These are phyloP conservation scores for Manduca sexta DNA, from an alignment of 1,140 invertebrate genomes.

Conservation along the genomic window DNA sequence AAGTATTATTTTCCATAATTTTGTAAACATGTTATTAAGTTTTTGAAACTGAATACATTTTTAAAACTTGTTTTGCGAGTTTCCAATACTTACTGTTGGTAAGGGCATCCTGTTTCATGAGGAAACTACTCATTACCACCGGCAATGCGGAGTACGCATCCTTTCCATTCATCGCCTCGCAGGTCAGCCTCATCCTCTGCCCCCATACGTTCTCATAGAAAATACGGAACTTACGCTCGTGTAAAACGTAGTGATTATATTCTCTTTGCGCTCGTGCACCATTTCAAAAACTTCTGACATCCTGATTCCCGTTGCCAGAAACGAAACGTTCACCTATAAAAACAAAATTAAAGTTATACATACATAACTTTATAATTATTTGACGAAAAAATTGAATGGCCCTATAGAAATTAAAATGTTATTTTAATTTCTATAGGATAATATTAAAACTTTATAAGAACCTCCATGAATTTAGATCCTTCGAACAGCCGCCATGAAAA, in stretches of 20 bases:
- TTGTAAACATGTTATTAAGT: no score
- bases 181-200: conserved; percentile 95
- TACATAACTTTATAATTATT: background rate
- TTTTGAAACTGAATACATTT: background rate
- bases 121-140: conserved; percentile 99
- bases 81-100: conserved; percentile 82
- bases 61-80: background rate
- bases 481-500: conserved; percentile 70
- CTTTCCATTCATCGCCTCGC: conserved; percentile 99
- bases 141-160: conserved; percentile 95
- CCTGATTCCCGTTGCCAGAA: conserved; percentile 97
- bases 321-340: conserved; percentile 97
- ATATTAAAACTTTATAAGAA: conserved; percentile 43
- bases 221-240: conserved; percentile 91
- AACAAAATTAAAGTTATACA: conserved; percentile 54
- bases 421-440: conserved; percentile 23
- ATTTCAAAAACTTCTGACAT: conserved; percentile 99
- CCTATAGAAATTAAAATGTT: conserved; percentile 7
- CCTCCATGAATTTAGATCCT: conserved; percentile 68
- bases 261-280: conserved; percentile 98
- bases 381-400: background rate
- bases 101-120: conserved; percentile 99
- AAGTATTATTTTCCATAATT: no score
- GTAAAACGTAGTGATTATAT: no score
- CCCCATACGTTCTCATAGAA: conserved; percentile 99